Percentiles rank a stretch among this genome's conserved stretches.
Conservation (phyloP, 2,113 vertebrate species). For the Gila orcuttii region DNA sequence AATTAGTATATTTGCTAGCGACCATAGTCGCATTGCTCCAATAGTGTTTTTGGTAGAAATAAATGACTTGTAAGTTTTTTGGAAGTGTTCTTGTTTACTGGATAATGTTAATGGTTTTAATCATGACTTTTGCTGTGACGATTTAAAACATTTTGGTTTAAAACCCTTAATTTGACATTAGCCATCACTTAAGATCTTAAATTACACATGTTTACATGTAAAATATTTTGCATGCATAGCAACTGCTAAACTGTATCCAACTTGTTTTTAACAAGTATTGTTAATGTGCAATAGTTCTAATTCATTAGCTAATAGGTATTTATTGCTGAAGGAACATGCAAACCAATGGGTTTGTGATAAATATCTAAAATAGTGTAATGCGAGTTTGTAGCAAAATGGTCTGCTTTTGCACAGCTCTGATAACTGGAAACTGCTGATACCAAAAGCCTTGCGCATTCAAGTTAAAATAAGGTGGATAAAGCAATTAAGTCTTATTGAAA, state of each 20-base stretch:
- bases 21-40: conserved; percentile 71
- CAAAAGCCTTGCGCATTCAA: no score
- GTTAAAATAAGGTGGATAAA: not conserved
- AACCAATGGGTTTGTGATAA: not conserved
- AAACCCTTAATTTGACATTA: not conserved
- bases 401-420: no score
- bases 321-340: not conserved
- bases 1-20: conserved; percentile 17
- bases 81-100: conserved; percentile 36
- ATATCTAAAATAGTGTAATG: not conserved
- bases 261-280: not conserved
- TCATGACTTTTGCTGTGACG: not conserved
- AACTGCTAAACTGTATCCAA: not conserved
- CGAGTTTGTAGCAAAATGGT: not conserved
- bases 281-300: not conserved
- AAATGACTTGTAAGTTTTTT: conserved; percentile 73
- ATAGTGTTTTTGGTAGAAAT: conserved; percentile 84
- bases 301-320: no score
- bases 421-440: no score
- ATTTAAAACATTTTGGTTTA: not conserved
- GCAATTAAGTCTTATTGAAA: not conserved
- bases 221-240: no score
- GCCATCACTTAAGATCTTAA: not conserved
- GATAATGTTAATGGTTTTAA: conserved; percentile 1
- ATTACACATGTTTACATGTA: not conserved